Conservation (phyloP, 2,888 invertebrate genomes). For the Glyphotaelius pellucidus region DNA sequence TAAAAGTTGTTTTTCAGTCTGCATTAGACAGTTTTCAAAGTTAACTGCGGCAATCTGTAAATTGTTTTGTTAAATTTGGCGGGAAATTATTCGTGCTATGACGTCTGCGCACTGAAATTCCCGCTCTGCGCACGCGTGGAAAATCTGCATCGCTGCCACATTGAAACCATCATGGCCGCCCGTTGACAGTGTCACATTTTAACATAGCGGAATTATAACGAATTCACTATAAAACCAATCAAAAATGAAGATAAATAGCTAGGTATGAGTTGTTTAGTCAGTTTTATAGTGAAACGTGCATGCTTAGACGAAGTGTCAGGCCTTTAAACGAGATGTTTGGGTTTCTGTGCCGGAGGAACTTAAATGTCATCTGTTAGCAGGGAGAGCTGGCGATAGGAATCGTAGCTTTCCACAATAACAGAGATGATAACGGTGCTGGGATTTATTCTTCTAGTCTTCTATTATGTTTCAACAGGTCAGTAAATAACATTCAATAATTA, state of each 20-base stretch:
- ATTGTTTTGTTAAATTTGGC: neutral
- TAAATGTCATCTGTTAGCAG: constrained; percentile 59
- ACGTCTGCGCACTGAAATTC: neutral
- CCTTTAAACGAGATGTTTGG: neutral
- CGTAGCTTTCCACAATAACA: constrained; percentile 44
- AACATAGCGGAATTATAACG: neutral
- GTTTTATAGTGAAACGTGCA: neutral
- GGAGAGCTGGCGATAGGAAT: constrained; percentile 21
- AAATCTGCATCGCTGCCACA: constrained; percentile 63
- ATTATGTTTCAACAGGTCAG: constrained; percentile 58
- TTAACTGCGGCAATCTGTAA: neutral
- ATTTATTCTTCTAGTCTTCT: constrained; percentile 51
- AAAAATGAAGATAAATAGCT: neutral
- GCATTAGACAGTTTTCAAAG: too few relatives aligned
- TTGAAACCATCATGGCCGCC: constrained; percentile 61
- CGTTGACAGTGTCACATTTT: neutral
- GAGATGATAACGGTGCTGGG: constrained; percentile 57
- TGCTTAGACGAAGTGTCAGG: neutral
- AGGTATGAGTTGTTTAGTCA: neutral
- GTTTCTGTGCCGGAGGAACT: constrained; percentile 6
- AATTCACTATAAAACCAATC: neutral
- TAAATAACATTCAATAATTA: neutral
- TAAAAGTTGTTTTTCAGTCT: too few relatives aligned
- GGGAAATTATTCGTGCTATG: neutral
- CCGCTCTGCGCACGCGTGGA: constrained; percentile 55